Evolutionary conservation across 1,140 invertebrate species (phyloP), one percentile per base, ranked within the genome.

Genomic region (Uloborus diversus): DNA sequence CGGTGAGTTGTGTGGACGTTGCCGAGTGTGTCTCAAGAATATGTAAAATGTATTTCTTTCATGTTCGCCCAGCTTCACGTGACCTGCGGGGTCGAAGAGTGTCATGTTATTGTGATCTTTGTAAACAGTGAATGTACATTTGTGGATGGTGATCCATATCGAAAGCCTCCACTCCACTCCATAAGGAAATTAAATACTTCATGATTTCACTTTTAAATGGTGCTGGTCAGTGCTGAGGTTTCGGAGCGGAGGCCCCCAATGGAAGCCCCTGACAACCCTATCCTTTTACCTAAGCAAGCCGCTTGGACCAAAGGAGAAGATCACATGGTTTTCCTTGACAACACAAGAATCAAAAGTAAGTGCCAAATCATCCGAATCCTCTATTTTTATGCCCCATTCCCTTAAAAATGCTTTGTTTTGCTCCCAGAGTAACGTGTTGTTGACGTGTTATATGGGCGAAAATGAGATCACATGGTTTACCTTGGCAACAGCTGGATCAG

Each of bases 311-410:
- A 91, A 86, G 91, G 91, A 85, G 91, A 92, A 86, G 91, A 92
- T 87, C 90, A 91, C 85, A 89, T 91, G 86, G 90, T 91, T 89
- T 89, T 91, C 83, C 90, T 91, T 89, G 91, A 92, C 86, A 91
- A 91, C 86, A 89, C 89, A 85, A 91, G 91, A 88, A 89, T 89
- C 83, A 92, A 91, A 90, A 87, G 91, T 92, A 87, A 90, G 90
- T 89, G 84, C 37, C 61, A n/a, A n/a, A n/a, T n/a, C n/a, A n/a
- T 81, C 4, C 1, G 13, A 20, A n/a, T n/a, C 1, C 23, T 79
- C 82, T 28, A 14, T 59, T 59, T 25, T 37, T 23, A 53, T 33
- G 17, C 42, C 14, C 25, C 23, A 73, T 27, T 23, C 3, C 28
- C 32, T 14, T 56, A 42, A 13, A 20, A n/a, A 28, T 23, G 14